Percentiles rank a stretch among this genome's conserved stretches.
phyloP scores from a whole-genome alignment of 1,140 invertebrate genomes.

The Elymnias hypermnestra region DNA sequence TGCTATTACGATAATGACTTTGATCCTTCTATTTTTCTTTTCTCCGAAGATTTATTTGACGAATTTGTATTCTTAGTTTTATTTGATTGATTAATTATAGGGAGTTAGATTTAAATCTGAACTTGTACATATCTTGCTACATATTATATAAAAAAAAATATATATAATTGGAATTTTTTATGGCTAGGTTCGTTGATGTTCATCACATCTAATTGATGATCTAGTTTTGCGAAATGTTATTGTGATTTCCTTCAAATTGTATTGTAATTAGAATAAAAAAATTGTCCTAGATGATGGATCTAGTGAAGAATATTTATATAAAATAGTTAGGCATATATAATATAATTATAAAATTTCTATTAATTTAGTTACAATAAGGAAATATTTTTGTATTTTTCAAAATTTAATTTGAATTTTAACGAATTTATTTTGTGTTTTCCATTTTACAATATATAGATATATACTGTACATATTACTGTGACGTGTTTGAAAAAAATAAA shows the following conservation, averaged over 20 bases:
- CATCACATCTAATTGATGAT: constrained; percentile 14
- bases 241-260: constrained; percentile 22
- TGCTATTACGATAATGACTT: too few relatives aligned
- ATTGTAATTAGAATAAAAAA: constrained; percentile 16
- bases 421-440: constrained; percentile 31
- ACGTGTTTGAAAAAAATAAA: constrained; percentile 3
- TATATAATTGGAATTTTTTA: constrained; percentile 13
- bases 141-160: constrained; percentile 22
- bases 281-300: constrained; percentile 19
- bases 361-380: constrained; percentile 20
- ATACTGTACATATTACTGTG: neutral
- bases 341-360: constrained; percentile 20
- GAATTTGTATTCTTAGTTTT: constrained; percentile 9
- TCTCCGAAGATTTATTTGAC: neutral
- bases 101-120: constrained; percentile 12
- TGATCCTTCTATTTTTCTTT: too few relatives aligned
- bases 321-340: constrained; percentile 20
- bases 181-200: constrained; percentile 12
- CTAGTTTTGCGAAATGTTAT: constrained; percentile 15
- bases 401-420: constrained; percentile 17
- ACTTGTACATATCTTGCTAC: constrained; percentile 37
- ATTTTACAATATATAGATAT: too few relatives aligned
- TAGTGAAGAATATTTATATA: constrained; percentile 27
- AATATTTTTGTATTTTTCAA: constrained; percentile 33
- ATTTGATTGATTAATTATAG: constrained; percentile 26